These are phyloP conservation scores for Ischnura elegans DNA, from an alignment of 2,888 invertebrate genomes.

Conservation along the genomic window DNA sequence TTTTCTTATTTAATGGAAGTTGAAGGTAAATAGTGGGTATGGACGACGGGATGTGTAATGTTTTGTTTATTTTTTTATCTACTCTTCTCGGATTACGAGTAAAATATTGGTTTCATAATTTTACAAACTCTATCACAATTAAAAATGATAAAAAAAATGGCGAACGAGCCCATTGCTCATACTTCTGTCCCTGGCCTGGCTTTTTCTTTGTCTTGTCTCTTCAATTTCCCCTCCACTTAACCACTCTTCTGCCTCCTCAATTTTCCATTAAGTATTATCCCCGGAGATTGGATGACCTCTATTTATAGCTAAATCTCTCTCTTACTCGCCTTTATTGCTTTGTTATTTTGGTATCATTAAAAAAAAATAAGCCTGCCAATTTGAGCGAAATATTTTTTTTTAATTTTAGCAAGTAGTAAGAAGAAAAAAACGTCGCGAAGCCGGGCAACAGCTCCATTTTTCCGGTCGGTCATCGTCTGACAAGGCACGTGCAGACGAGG, in stretches of 20 bases:
- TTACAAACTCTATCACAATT: too few species aligned
- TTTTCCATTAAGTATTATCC: conserved; percentile 16
- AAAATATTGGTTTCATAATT: too few species aligned
- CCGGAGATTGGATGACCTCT: background rate
- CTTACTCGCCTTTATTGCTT: background rate
- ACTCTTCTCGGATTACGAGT: too few species aligned
- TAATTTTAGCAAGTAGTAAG: background rate
- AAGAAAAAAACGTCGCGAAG: background rate
- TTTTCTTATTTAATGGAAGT: too few species aligned
- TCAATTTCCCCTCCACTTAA: background rate
- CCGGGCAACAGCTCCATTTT: conserved; percentile 4
- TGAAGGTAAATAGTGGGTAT: too few species aligned
- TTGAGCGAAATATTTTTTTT: background rate
- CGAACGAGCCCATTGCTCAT: too few species aligned
- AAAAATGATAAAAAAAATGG: too few species aligned
- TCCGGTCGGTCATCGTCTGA: background rate
- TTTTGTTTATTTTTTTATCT: too few species aligned
- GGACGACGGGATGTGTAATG: too few species aligned
- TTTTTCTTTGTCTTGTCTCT: background rate
- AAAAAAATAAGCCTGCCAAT: background rate
- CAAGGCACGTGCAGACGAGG: background rate
- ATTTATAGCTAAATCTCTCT: too few species aligned
- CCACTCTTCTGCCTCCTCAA: background rate
- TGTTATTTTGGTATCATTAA: background rate
- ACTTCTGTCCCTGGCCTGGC: background rate